Evolutionary conservation across 2,797 vertebrate species (phyloP).

Genomic region (Hybognathus amarus): DNA sequence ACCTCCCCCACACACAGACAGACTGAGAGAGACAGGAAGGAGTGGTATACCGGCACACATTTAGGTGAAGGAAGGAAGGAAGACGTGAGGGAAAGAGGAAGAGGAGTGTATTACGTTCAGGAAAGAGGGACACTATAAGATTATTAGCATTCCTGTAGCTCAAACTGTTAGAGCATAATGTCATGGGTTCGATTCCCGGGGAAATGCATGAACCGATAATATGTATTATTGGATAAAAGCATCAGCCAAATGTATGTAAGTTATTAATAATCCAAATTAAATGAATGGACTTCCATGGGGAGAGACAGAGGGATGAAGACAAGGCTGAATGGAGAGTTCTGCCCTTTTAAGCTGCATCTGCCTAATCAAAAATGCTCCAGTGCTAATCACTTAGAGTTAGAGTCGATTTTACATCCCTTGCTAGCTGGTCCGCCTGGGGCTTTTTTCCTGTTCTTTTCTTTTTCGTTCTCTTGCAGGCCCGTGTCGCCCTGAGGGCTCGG

Average conservation of each 20-base stretch:
- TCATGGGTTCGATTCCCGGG: not conserved
- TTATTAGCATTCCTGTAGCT: constrained; percentile 11
- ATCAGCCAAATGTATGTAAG: not conserved
- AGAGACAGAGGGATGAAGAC: constrained; percentile 13
- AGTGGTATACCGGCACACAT: constrained; percentile 20
- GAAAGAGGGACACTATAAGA: constrained; percentile 34
- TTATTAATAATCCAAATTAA: constrained; percentile 39
- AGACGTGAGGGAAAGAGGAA: not conserved
- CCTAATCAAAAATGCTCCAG: constrained; percentile 10
- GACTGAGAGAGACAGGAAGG: constrained; percentile 1
- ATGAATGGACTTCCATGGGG: constrained; percentile 27
- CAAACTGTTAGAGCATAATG: not conserved
- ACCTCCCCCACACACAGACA: constrained; percentile 36
- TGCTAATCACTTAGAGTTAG: constrained; percentile 32
- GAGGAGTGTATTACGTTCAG: constrained; percentile 4
- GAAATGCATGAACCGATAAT: not conserved
- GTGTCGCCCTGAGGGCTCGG: constrained; percentile 11
- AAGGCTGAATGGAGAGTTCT: not conserved
- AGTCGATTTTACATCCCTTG: constrained; percentile 20
- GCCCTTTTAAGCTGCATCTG: constrained; percentile 17
- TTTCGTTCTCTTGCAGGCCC: not conserved
- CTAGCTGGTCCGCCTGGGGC: constrained; percentile 15
- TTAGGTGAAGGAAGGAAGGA: constrained; percentile 29
- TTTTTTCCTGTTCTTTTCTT: constrained; percentile 34
- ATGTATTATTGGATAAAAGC: not conserved